Base-by-base conservation (phyloP, 1,140 invertebrate species). In the Marisa cornuarietis region DNA sequence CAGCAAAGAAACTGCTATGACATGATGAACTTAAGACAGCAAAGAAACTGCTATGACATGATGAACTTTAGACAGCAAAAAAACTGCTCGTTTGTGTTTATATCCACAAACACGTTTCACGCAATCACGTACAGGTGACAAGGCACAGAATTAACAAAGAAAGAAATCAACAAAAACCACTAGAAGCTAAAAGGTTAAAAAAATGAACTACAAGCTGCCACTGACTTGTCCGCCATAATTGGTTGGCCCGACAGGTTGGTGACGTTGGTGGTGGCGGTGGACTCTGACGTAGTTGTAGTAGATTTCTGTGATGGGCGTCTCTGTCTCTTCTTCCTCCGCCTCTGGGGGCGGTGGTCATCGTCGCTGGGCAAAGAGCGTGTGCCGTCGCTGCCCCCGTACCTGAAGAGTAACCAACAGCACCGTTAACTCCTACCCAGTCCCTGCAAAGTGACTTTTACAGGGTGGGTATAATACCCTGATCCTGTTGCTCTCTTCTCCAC, bases 221-320 rank as follows among this genome's bases (percentile, higher is more conserved):
- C 79, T 76, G 72, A 81, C 82, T 81, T 79, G 66, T 83, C 82
- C 8, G 79, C 77, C 31, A 81, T 76, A 62, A 71, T 79, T 13
- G 77, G 61, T 11, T 69, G 72, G 31, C 73, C 49, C 9, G 83
- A 84, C 42, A 82, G 42, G 68, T 82, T 84, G 69, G 80, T 84
- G 18, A 82, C 69, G 62, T 82, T 84, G 68, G 83, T 84, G 18
- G 81, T 80, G 31, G 83, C 79, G 20, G 83, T 84, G 31, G 78
- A 80, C 73, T 82, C 83, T 0, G 83, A 84, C 7, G 81, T 75
- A 10, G 83, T 84, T 22, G 80, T 80, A 49, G 68, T 80, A 22
- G 83, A 82, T 31, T 81, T 80, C 62, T 82, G 80, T 51, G 83
- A 84, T 63, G 81, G 71, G n/a, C 76, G 62, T 20, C 83, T 71